phyloP scores from a whole-genome alignment of 2,113 vertebrate genomes.

The Capricornis sumatraensis region DNA sequence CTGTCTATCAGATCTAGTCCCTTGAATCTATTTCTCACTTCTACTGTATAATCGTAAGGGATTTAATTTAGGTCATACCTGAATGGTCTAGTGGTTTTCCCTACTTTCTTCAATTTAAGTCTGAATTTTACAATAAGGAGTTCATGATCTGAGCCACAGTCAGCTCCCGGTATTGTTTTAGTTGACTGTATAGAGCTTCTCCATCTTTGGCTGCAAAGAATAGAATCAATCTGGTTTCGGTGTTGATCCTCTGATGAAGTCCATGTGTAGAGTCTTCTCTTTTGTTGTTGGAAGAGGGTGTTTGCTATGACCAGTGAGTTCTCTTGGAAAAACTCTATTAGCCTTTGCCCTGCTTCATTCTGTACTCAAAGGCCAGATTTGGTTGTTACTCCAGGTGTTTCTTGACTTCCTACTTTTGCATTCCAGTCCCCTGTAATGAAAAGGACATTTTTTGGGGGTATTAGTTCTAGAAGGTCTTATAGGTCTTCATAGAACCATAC shows the following conservation, averaged over 20 bases:
- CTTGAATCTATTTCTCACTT: not conserved
- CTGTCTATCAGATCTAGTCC: not conserved
- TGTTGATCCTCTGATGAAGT: not conserved
- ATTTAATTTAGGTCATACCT: not conserved
- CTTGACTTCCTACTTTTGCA: not conserved
- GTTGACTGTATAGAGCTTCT: not conserved
- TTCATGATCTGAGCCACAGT: not conserved
- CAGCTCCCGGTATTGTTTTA: accelerated
- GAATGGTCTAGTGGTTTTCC: not conserved
- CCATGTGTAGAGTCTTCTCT: not conserved
- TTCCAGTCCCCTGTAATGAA: not conserved
- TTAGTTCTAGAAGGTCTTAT: not conserved
- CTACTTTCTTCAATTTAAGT: not conserved
- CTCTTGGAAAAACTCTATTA: not conserved
- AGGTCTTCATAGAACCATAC: not conserved
- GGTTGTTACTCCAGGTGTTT: not conserved
- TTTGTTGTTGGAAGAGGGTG: not conserved
- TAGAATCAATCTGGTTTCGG: not conserved
- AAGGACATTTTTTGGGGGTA: not conserved
- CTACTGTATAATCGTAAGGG: not conserved
- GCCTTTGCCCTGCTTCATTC: not conserved
- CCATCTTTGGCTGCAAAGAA: not conserved
- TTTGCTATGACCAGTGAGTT: not conserved
- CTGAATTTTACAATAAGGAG: not conserved
- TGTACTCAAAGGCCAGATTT: not conserved